A percentile compares a stretch with the other conserved stretches of the same genome.
phyloP scores from a whole-genome alignment of 2,797 vertebrate genomes.

The Apodemus agrarius region DNA sequence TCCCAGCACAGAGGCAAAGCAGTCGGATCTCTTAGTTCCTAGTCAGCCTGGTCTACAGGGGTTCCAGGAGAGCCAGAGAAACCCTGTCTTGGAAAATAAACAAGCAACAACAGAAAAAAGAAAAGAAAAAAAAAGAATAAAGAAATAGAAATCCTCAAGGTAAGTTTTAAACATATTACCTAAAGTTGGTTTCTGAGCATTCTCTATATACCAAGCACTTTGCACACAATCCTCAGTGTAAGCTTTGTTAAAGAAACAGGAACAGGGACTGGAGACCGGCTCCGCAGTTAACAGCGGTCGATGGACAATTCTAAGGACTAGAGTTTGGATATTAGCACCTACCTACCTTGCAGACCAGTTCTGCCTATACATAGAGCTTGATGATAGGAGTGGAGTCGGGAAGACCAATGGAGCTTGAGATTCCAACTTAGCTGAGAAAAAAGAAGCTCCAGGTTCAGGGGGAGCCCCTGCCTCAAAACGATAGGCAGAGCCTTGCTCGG shows the following conservation, averaged over 20 bases:
- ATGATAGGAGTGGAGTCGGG: not conserved
- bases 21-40: not conserved
- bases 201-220: not conserved
- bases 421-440: not conserved
- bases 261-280: not conserved
- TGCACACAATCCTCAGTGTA: constrained; percentile 17
- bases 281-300: not conserved
- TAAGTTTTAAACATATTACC: constrained; percentile 25
- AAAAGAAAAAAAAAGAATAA: not conserved
- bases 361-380: not conserved
- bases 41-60: not conserved
- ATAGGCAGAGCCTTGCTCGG: not conserved
- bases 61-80: not conserved
- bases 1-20: not conserved
- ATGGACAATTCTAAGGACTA: not conserved
- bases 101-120: not conserved
- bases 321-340: not conserved
- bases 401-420: not conserved
- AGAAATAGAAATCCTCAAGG: not conserved
- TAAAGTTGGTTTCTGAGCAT: constrained; percentile 37
- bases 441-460: not conserved
- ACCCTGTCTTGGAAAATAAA: not conserved
- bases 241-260: not conserved
- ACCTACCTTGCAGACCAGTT: not conserved
- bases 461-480: not conserved